Conservation (phyloP, 2,888 invertebrate species). For the Drosophila tripunctata region DNA sequence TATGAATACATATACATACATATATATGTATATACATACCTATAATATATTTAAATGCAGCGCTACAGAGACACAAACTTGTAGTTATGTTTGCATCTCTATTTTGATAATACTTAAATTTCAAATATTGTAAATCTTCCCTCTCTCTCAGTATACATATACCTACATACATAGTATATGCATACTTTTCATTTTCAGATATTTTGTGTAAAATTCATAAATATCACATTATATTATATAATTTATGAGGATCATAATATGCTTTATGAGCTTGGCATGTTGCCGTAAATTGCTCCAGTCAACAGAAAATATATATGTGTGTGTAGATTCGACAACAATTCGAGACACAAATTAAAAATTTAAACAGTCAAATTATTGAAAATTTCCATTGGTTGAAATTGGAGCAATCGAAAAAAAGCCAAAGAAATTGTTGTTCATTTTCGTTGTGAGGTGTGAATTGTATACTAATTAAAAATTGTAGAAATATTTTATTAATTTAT, state of each 20-base stretch:
- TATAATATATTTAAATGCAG: not conserved
- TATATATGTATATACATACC: not conserved
- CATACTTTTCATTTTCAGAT: constrained; percentile 8
- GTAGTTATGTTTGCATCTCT: constrained; percentile 6
- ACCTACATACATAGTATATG: no score
- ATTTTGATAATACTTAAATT: constrained; percentile 50
- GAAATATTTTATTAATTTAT: constrained; percentile 14
- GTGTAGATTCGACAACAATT: constrained; percentile 4
- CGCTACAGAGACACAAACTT: not conserved
- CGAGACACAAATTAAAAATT: constrained; percentile 66
- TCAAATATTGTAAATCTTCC: constrained; percentile 41
- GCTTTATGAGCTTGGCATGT: constrained; percentile 77
- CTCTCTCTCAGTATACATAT: not conserved
- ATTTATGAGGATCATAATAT: constrained; percentile 75
- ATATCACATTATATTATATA: constrained; percentile 70
- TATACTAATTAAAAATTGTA: not conserved
- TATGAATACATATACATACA: constrained; percentile 43
- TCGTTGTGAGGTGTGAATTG: constrained; percentile 31
- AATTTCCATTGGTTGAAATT: constrained; percentile 68
- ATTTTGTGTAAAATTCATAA: constrained; percentile 62
- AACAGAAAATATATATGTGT: constrained; percentile 54
- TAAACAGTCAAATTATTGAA: constrained; percentile 50
- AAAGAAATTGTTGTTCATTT: not conserved
- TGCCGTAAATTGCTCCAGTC: constrained; percentile 80
- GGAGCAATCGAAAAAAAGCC: constrained; percentile 19